Conservation (phyloP, 2,797 vertebrate genomes). For the Sparidentex hasta region DNA sequence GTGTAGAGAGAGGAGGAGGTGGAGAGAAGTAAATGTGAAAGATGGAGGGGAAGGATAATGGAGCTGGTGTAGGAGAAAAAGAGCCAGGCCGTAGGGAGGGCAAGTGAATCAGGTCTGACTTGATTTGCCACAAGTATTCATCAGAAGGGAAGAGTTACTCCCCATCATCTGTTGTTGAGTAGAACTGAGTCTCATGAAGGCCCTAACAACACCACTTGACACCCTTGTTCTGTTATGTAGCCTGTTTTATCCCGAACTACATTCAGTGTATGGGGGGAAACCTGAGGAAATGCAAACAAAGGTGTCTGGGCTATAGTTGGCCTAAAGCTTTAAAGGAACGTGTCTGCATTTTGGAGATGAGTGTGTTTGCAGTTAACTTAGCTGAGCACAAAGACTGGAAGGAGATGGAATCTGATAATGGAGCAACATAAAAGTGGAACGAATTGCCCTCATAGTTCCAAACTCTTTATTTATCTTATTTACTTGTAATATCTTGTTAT, state of each 20-base stretch:
- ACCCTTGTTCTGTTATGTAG: no score
- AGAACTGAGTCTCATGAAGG: not conserved
- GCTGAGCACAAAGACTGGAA: not conserved
- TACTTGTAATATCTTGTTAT: slow-evolving; percentile 36
- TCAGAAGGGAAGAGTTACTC: slow-evolving; percentile 12
- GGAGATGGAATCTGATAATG: not conserved
- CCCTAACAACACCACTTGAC: not conserved
- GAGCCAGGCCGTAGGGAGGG: not conserved
- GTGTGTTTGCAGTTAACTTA: not conserved
- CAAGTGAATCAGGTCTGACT: slow-evolving; percentile 8
- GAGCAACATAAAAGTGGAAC: not conserved
- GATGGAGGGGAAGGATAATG: slow-evolving; percentile 1
- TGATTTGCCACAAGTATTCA: slow-evolving; percentile 6
- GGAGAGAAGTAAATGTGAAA: slow-evolving; percentile 7
- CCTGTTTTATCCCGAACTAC: not conserved
- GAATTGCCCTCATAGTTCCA: not conserved
- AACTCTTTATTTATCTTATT: not conserved
- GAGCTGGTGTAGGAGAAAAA: slow-evolving; percentile 14
- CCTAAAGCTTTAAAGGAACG: not conserved
- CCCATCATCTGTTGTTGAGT: not conserved
- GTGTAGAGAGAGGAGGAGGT: not conserved
- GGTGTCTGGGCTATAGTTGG: not conserved
- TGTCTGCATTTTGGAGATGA: not conserved
- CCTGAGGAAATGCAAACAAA: not conserved
- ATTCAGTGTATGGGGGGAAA: not conserved